Percentiles rank a stretch among this genome's conserved stretches.
Conservation (phyloP, 2,113 vertebrate genomes). For the Hippocampus abdominalis region DNA sequence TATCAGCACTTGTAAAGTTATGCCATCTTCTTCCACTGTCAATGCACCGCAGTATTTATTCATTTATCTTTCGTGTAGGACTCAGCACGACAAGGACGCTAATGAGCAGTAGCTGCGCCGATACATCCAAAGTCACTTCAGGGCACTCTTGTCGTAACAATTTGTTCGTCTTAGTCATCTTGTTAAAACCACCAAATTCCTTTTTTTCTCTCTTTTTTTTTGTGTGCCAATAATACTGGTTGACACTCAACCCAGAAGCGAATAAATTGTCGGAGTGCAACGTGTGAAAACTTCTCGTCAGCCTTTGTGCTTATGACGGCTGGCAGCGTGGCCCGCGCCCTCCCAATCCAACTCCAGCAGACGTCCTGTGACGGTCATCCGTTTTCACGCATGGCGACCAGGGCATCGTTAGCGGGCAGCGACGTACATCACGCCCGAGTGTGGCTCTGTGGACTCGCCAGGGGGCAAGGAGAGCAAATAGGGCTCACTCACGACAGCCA, state of each 20-base stretch:
- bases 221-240: slow-evolving; percentile 52
- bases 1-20: slow-evolving; percentile 73
- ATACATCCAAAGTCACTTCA: slow-evolving; percentile 68
- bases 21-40: slow-evolving; percentile 67
- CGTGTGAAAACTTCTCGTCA: background rate
- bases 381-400: slow-evolving; percentile 28
- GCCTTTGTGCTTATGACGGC: background rate
- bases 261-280: slow-evolving; percentile 43
- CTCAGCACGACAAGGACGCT: slow-evolving; percentile 59
- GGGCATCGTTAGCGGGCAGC: slow-evolving; percentile 64
- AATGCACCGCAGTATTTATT: slow-evolving; percentile 39
- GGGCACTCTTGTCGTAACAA: slow-evolving; percentile 67
- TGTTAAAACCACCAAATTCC: slow-evolving; percentile 70
- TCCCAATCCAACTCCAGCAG: background rate
- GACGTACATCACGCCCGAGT: slow-evolving; percentile 64
- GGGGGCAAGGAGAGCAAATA: slow-evolving; percentile 60
- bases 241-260: slow-evolving; percentile 45
- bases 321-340: slow-evolving; percentile 1
- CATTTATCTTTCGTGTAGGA: slow-evolving; percentile 58
- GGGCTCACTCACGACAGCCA: slow-evolving; percentile 71
- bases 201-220: slow-evolving; percentile 21
- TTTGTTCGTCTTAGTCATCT: slow-evolving; percentile 70
- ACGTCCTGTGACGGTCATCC: slow-evolving; percentile 38
- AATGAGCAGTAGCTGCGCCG: slow-evolving; percentile 65
- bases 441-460: slow-evolving; percentile 53